These are phyloP conservation scores for Onychostoma macrolepis DNA, from an alignment of 2,113 vertebrate genomes.

Conservation along the genomic window DNA sequence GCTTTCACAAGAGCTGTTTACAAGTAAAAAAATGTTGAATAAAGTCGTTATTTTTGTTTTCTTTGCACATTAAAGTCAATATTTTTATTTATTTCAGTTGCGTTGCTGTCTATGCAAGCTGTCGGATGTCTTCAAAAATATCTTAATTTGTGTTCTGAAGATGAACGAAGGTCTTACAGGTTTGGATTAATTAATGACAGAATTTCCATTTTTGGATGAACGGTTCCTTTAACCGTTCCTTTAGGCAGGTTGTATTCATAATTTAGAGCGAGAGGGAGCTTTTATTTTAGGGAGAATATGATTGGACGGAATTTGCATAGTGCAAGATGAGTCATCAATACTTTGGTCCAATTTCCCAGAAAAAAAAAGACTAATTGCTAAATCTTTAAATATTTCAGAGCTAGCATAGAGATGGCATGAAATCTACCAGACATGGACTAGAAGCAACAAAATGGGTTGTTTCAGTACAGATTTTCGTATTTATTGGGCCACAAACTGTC, in stretches of 20 bases:
- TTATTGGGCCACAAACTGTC: constrained; percentile 44
- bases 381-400: neutral
- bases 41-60: no score
- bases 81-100: no score
- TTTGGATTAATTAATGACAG: no score
- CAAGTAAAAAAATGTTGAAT: neutral
- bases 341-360: neutral
- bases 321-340: neutral
- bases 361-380: neutral
- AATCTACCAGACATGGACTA: neutral
- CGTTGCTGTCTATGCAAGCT: no score
- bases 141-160: no score
- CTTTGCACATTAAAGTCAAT: no score
- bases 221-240: no score
- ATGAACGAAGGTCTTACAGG: no score
- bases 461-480: constrained; percentile 17
- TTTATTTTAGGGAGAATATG: neutral
- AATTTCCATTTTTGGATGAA: no score
- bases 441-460: neutral
- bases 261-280: neutral
- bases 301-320: neutral
- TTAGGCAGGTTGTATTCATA: neutral
- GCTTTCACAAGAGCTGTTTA: no score
- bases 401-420: neutral
- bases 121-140: no score